phyloP scores from a whole-genome alignment of 2,797 vertebrate genomes.

The Toxotes lorentzi region DNA sequence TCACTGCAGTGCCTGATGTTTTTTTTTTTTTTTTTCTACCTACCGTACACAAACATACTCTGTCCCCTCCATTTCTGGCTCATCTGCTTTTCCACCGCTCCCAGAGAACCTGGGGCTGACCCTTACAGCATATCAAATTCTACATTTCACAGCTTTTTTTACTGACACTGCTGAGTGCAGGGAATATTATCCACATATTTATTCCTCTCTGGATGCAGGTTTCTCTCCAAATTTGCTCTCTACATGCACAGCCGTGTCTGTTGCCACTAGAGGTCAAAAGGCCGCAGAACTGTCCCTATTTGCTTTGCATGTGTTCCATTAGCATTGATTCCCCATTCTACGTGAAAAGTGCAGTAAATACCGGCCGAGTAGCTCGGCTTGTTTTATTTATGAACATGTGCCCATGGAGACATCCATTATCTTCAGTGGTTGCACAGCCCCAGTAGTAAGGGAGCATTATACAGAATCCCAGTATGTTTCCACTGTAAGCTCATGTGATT shows the following conservation, averaged over 20 bases:
- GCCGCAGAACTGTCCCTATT: conserved; percentile 60
- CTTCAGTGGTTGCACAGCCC: conserved; percentile 59
- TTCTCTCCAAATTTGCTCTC: conserved; percentile 54
- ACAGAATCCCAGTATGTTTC: conserved; percentile 52
- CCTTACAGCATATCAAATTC: conserved; percentile 75
- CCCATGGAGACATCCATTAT: conserved; percentile 77
- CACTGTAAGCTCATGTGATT: conserved; percentile 48
- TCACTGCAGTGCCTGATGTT: conserved; percentile 24
- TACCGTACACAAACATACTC: conserved; percentile 44
- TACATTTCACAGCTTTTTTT: conserved; percentile 71
- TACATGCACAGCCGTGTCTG: conserved; percentile 64
- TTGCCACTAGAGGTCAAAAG: conserved; percentile 69
- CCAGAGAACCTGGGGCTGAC: conserved; percentile 64
- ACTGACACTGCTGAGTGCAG: conserved; percentile 67
- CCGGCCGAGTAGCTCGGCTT: conserved; percentile 55
- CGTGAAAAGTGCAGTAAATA: conserved; percentile 67
- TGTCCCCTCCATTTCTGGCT: conserved; percentile 47
- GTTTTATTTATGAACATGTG: conserved; percentile 83
- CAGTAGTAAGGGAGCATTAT: conserved; percentile 32
- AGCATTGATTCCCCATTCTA: conserved; percentile 73
- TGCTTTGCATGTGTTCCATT: conserved; percentile 71
- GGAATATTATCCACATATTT: conserved; percentile 77
- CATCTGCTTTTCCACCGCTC: conserved; percentile 57
- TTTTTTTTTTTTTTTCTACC: conserved; percentile 18
- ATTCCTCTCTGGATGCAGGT: conserved; percentile 49